phyloP scores from a whole-genome alignment of 1,140 invertebrate species.

The Chymomyza costata region DNA sequence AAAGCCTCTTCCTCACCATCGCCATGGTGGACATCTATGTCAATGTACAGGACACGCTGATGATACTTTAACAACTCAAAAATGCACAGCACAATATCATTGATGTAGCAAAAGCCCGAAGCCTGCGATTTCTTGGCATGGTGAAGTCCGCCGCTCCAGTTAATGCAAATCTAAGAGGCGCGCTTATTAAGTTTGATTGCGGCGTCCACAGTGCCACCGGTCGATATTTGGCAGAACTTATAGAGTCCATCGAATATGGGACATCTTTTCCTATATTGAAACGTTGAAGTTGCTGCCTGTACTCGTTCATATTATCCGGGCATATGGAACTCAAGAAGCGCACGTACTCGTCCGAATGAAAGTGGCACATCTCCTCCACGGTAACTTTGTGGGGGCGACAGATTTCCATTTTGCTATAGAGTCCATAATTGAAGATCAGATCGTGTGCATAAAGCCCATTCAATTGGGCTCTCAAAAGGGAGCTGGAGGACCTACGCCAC shows the following conservation, averaged over 20 bases:
- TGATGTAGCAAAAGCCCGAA: slow-evolving; percentile 96
- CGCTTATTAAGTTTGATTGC: slow-evolving; percentile 95
- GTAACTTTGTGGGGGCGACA: slow-evolving; percentile 99
- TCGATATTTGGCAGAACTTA: slow-evolving; percentile 97
- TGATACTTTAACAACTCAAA: slow-evolving; percentile 91
- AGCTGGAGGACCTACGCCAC: too few species aligned
- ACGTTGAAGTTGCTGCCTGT: slow-evolving; percentile 99
- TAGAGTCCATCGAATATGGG: slow-evolving; percentile 97
- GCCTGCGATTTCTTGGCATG: slow-evolving; percentile 98
- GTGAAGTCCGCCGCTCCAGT: slow-evolving; percentile 97
- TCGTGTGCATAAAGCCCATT: too few species aligned
- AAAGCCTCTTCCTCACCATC: slow-evolving; percentile 94
- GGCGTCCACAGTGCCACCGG: slow-evolving; percentile 96
- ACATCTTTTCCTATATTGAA: slow-evolving; percentile 99
- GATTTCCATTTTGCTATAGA: slow-evolving; percentile 99
- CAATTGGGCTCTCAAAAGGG: too few species aligned
- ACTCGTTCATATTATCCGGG: slow-evolving; percentile 99
- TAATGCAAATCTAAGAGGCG: slow-evolving; percentile 97
- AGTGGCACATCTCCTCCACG: slow-evolving; percentile 99
- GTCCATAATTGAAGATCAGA: slow-evolving; percentile 96
- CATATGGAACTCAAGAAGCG: slow-evolving; percentile 95
- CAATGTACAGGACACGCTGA: slow-evolving; percentile 90
- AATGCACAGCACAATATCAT: slow-evolving; percentile 96
- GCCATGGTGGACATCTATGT: slow-evolving; percentile 93
- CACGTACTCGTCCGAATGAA: slow-evolving; percentile 99